These are phyloP conservation scores for Micromussa lordhowensis DNA, from an alignment of 92 coral and sea anemone genomes.

Conservation along the genomic window DNA sequence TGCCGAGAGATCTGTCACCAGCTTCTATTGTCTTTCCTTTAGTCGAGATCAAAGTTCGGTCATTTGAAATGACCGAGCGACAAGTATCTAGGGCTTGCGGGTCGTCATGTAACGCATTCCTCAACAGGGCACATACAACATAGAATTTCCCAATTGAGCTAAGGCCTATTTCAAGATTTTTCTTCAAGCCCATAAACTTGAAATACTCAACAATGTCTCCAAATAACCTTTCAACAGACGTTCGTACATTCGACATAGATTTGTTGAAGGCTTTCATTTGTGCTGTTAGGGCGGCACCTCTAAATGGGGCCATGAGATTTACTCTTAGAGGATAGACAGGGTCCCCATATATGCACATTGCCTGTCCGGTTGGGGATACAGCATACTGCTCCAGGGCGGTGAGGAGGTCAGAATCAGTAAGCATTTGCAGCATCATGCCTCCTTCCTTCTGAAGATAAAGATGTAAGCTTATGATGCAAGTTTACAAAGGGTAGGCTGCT, in stretches of 20 bases:
- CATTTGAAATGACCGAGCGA: no score
- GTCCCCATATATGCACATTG: no score
- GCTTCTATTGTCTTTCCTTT: not conserved
- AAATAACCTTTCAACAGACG: slow-evolving; percentile 28
- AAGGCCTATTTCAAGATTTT: no score
- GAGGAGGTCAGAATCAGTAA: not conserved
- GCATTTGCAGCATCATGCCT: slow-evolving; percentile 37
- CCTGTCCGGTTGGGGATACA: slow-evolving; percentile 20
- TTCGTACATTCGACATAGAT: slow-evolving; percentile 16
- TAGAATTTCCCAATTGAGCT: no score
- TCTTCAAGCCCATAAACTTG: no score
- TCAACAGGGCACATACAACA: no score
- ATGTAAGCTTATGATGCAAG: not conserved
- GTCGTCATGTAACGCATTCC: no score
- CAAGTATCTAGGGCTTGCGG: not conserved
- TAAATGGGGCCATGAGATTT: slow-evolving; percentile 15
- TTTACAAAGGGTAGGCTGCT: not conserved
- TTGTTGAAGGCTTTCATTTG: slow-evolving; percentile 35
- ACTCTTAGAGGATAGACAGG: slow-evolving; percentile 16
- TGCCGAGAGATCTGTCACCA: not conserved
- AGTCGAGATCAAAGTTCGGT: slow-evolving; percentile 3
- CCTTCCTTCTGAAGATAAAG: slow-evolving; percentile 10
- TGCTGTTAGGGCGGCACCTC: slow-evolving; percentile 28
- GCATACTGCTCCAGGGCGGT: slow-evolving; percentile 16
- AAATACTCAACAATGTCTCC: no score